Evolutionary conservation across 2,797 vertebrate species (phyloP).

Genomic region (Hemibagrus guttatus): DNA sequence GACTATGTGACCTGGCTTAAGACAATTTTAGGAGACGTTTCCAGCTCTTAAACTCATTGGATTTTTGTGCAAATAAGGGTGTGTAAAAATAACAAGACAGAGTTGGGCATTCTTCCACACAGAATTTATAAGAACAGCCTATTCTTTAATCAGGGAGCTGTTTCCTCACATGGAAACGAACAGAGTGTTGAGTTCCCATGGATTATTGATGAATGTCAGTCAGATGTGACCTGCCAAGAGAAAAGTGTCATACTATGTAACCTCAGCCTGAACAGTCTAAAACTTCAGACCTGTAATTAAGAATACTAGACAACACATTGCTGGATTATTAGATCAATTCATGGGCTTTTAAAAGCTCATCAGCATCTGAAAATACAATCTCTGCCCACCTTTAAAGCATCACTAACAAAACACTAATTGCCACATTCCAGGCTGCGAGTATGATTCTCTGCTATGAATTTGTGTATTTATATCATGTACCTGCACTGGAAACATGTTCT

Average conservation of each 20-base stretch:
- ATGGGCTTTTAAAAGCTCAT: neutral
- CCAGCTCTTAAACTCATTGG: neutral
- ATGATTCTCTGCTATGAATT: neutral
- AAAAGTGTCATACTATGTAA: neutral
- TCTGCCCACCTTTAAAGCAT: neutral
- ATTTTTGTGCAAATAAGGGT: neutral
- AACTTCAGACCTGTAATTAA: neutral
- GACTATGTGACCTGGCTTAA: neutral
- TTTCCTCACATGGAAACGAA: conserved; percentile 12
- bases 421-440: neutral
- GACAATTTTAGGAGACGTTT: neutral
- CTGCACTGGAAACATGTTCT: neutral
- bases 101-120: neutral
- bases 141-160: neutral
- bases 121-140: neutral
- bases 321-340: neutral
- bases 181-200: conserved; percentile 39
- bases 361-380: neutral
- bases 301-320: neutral
- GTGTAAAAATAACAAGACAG: neutral
- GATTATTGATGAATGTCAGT: conserved; percentile 43
- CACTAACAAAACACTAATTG: neutral
- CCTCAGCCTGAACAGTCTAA: neutral
- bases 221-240: neutral
- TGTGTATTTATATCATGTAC: neutral